Base-by-base conservation (phyloP, 2,888 invertebrate genomes). In the Serrognathus titanus region DNA sequence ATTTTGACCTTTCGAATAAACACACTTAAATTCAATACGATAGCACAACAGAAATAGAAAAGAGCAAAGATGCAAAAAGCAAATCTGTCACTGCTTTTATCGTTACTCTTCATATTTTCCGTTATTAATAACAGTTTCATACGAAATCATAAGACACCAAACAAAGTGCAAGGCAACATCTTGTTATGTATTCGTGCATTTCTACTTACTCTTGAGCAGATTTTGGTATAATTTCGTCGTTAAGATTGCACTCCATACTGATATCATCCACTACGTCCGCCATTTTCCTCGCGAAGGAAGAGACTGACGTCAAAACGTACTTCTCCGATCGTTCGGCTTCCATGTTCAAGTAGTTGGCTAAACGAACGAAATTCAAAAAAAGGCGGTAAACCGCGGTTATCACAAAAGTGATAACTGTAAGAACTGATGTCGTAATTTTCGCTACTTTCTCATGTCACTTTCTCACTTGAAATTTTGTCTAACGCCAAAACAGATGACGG, bases 121-220 rank as follows among this genome's bases (percentile, higher is more conserved):
- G 7, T 31, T 6, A 31, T 31, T 31, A 7, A 31, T 31, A 31
- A 31, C 24, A 31, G 6, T 5, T 31, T 31, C 16, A 16, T 11
- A 40, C 2, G n/a, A 50, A 31, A 39, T 7, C 16, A 36, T 13
- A n/a, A n/a, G n/a, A n/a, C n/a, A n/a, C n/a, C n/a, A n/a, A n/a
- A 50, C 6, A 24, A 43, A 43, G 20, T 45, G 13, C 45, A 45
- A 5, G 2, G 11, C 39, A 51, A 11, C 4, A 31, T 31, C 6
- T 31, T 7, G 24, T 31, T 31, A 31, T 31, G 1, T 31, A 4
- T 31, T 7, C 6, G 24, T 31, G 24, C 24, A 31, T 31, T 31
- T 31, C 24, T 20, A 77, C 78, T 78, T 63, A 78, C 78, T 75
- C 74, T 69, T 75, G 75, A n/a, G 71, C 67, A 59, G 68, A 72